Evolutionary conservation across 2,797 vertebrate species (phyloP).

Genomic region (Premnoplex brunnescens): DNA sequence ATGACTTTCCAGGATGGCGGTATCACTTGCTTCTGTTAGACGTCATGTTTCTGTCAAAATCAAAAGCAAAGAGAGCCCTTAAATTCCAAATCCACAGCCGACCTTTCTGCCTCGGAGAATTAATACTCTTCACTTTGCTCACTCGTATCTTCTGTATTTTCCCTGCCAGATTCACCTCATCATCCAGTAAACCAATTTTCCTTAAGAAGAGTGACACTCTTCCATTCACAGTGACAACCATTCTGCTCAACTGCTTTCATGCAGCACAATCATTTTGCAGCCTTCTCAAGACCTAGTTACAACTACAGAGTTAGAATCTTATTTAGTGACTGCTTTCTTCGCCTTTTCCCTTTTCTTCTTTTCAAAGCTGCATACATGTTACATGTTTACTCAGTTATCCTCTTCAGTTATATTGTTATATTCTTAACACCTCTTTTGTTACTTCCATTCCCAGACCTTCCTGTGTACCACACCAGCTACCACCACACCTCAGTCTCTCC

Average conservation of each 20-base stretch:
- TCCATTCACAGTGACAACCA: not conserved
- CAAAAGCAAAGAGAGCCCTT: not conserved
- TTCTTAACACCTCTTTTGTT: not conserved
- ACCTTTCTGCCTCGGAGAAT: not conserved
- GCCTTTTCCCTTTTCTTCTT: not conserved
- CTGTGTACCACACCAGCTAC: not conserved
- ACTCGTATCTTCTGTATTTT: not conserved
- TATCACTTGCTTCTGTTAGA: not conserved
- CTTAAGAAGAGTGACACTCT: not conserved
- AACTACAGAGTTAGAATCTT: not conserved
- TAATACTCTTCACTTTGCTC: not conserved
- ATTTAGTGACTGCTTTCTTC: not conserved
- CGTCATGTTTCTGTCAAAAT: constrained; percentile 16
- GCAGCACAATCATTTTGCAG: not conserved
- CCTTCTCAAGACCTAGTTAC: not conserved
- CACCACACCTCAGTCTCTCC: not conserved
- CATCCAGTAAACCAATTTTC: not conserved
- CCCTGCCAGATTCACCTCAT: not conserved
- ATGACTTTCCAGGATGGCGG: not conserved
- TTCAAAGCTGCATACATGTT: not conserved
- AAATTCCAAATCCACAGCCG: not conserved
- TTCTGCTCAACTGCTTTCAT: not conserved
- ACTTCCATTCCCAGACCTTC: not conserved
- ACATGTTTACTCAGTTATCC: not conserved
- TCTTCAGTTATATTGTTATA: not conserved